Base-by-base conservation (phyloP, 2,888 invertebrate species). In the Homarus gammarus region DNA sequence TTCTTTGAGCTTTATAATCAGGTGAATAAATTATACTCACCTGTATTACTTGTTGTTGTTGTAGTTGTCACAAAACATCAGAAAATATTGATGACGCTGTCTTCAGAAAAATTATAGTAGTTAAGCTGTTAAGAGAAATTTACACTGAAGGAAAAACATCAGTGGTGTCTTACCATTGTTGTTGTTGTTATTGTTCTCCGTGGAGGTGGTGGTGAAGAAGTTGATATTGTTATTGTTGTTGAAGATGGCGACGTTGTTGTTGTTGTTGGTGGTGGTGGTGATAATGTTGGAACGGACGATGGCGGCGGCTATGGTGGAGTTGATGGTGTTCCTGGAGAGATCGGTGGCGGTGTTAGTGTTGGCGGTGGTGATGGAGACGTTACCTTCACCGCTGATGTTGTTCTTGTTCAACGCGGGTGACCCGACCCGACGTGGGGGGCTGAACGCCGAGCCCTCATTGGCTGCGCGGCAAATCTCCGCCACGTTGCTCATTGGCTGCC, bases 381-480 rank as follows among this genome's bases (percentile, higher is more conserved):
- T 87, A 18, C 81, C 73, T 15, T 75, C 86, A 6, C 73, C 77
- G 49, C 84, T 73, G 72, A 83, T 82, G 68, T 27, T 79, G 79
- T 27, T 6, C 44, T 44, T 44, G 36, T n/a, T 49, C 78, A 79
- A 18, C 70, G 61, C 27, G 27, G 85, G 72, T 10, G 84, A 31
- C 27, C 81, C 31, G 38, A 33, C 38, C 44, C 86, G 84, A 12
- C 83, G 77, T 8, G 79, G 89, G 72, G 91, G 89, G 78, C 84
- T 83, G 84, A 89, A 89, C 12, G 91, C 85, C 44, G 87, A 83
- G 18, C 91, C 75, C 56, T 73, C 83, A 87, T 90, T 90, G 90
- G 90, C 72, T 36, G 84, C 44, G 15, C 86, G 78, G 51, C 49
- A 79, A 2, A 70, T 44, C 70, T 86, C 86, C 36, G 68, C 36